A percentile compares a stretch with the other conserved stretches of the same genome.
Conservation (phyloP, 2,113 vertebrate species). For the Bombycilla garrulus region DNA sequence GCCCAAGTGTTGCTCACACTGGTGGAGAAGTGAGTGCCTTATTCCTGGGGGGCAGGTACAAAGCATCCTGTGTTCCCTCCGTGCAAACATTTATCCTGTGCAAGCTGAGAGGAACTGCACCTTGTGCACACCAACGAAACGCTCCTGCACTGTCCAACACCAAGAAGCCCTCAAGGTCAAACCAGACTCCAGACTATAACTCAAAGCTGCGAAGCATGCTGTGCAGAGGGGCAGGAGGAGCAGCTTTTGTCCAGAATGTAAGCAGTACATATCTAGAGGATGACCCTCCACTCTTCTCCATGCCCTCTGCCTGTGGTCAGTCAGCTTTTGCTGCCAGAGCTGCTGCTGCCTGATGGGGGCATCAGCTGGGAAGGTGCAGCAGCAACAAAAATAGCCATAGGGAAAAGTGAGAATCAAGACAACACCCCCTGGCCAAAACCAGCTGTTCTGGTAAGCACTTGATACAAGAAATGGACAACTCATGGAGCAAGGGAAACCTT, state of each 20-base stretch:
- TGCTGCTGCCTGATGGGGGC: neutral
- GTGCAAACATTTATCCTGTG: neutral
- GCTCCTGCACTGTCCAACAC: rapidly evolving
- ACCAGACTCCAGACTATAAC: neutral
- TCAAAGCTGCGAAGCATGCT: neutral
- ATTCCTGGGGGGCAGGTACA: neutral
- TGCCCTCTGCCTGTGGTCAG: neutral
- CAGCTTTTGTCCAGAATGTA: neutral
- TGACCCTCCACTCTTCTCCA: neutral
- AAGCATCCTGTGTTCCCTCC: neutral
- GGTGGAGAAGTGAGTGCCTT: neutral
- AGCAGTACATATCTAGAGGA: neutral
- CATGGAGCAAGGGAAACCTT: neutral
- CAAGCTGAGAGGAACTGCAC: neutral
- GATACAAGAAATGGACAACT: neutral
- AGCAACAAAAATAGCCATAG: neutral
- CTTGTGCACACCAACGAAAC: rapidly evolving
- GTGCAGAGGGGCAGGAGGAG: neutral
- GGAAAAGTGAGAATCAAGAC: neutral
- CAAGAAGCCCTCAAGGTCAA: neutral
- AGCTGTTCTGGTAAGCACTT: neutral
- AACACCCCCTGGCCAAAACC: rapidly evolving
- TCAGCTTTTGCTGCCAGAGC: neutral
- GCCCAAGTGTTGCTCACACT: neutral
- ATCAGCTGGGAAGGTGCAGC: neutral